Percentiles rank a stretch among this genome's conserved stretches.
These are phyloP conservation scores for Lepus oiostolus DNA, from an alignment of 2,797 vertebrate species.

Conservation along the genomic window DNA sequence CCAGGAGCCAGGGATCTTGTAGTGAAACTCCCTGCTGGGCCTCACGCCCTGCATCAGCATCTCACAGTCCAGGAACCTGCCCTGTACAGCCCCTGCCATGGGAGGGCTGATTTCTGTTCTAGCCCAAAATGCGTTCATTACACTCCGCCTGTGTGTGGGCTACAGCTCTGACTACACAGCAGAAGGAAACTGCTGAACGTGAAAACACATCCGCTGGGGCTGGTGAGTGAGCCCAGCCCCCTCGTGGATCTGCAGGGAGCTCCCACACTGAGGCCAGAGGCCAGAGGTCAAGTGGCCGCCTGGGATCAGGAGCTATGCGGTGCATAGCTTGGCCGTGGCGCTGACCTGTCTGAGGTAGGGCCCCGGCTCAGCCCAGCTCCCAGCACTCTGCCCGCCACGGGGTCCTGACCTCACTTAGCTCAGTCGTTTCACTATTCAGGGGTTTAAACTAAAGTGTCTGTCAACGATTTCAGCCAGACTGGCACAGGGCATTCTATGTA, in stretches of 20 bases:
- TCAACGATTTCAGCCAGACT: rapidly evolving
- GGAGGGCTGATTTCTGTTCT: neutral
- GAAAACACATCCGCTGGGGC: neutral
- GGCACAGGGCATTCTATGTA: neutral
- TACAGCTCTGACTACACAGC: neutral
- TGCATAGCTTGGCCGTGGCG: neutral
- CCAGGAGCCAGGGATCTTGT: neutral
- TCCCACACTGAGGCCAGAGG: neutral
- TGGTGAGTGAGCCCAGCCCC: neutral
- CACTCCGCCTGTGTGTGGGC: neutral
- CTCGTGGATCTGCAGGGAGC: neutral
- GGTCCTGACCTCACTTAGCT: rapidly evolving
- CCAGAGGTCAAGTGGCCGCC: neutral
- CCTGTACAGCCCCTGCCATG: neutral
- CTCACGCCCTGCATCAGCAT: rapidly evolving
- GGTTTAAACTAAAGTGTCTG: neutral
- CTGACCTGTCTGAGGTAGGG: no score
- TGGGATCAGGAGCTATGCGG: neutral
- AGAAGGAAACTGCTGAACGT: neutral
- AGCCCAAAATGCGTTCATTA: neutral
- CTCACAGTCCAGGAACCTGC: neutral
- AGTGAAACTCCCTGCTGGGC: no score
- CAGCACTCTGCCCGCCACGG: rapidly evolving
- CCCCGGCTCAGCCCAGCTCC: rapidly evolving
- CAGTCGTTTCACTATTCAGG: neutral